phyloP scores from a whole-genome alignment of 1,140 invertebrate species.

The Wasmannia auropunctata region DNA sequence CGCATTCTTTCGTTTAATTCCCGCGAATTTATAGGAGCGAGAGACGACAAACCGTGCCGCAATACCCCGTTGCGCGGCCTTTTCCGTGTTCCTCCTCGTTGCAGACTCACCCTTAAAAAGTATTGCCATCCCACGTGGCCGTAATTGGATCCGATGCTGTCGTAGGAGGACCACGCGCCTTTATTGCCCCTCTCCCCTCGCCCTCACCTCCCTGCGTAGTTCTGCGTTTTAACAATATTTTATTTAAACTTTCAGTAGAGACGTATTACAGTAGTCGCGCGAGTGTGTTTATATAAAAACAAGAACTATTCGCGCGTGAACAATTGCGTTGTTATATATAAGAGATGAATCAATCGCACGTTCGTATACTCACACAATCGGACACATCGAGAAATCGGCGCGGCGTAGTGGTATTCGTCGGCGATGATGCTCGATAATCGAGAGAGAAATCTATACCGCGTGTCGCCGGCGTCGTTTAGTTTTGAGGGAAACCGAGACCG shows the following conservation, averaged over 20 bases:
- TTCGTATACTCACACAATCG: neutral
- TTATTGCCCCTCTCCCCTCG: slow-evolving; percentile 64
- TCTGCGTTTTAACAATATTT: slow-evolving; percentile 14
- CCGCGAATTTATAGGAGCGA: slow-evolving; percentile 85
- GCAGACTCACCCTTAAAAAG: slow-evolving; percentile 79
- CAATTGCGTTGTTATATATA: neutral
- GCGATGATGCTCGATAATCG: slow-evolving; percentile 43
- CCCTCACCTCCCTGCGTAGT: slow-evolving; percentile 37
- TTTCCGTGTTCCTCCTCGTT: slow-evolving; percentile 73
- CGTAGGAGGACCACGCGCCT: slow-evolving; percentile 62
- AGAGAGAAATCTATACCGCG: slow-evolving; percentile 47
- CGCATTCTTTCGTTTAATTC: slow-evolving; percentile 86
- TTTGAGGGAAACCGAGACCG: slow-evolving; percentile 48
- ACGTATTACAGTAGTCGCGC: neutral
- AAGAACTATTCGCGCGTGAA: neutral
- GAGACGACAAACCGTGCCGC: slow-evolving; percentile 78
- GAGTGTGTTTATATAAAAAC: no score
- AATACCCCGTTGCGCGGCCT: slow-evolving; percentile 69
- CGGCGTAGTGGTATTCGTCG: no score
- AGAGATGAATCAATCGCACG: neutral
- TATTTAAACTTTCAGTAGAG: neutral
- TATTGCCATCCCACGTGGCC: slow-evolving; percentile 75
- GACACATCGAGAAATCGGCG: neutral
- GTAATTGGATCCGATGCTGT: slow-evolving; percentile 82
- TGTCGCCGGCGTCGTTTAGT: slow-evolving; percentile 61